Evolutionary conservation across 1,140 invertebrate genomes (phyloP).

Genomic region (Brachionus manjavacas): DNA sequence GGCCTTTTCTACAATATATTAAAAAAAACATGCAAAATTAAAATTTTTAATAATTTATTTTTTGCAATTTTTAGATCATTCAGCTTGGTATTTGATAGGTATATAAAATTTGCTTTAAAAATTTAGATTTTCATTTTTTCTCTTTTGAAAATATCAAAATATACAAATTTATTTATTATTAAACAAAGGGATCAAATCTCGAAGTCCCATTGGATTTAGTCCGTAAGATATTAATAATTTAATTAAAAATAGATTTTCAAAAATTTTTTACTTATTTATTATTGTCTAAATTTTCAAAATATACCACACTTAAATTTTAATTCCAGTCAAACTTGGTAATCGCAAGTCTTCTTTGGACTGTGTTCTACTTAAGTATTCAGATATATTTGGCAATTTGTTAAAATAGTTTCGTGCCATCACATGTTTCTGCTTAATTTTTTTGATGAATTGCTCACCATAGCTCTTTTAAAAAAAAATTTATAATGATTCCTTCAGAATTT

Average conservation of each 20-base stretch:
- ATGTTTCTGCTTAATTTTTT: slow-evolving; percentile 56
- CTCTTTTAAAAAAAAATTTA: slow-evolving; percentile 41
- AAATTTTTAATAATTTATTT: no score
- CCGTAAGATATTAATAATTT: no score
- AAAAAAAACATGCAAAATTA: no score
- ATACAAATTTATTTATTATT: no score
- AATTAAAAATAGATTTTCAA: not conserved
- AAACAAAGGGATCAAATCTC: no score
- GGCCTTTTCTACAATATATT: no score
- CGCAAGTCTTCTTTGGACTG: not conserved
- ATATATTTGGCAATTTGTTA: slow-evolving; percentile 54
- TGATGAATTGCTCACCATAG: slow-evolving; percentile 55
- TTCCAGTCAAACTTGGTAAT: slow-evolving; percentile 33
- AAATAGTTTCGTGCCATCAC: slow-evolving; percentile 56
- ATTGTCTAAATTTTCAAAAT: not conserved
- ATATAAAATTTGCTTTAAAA: no score
- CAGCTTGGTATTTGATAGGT: no score
- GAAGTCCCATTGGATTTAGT: no score
- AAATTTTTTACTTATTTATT: not conserved
- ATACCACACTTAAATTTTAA: slow-evolving; percentile 14
- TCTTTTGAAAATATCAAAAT: no score
- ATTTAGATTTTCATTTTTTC: no score
- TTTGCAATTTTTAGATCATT: no score
- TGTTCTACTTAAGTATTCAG: slow-evolving; percentile 28
- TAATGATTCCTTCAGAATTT: not conserved